phyloP scores from a whole-genome alignment of 1,140 invertebrate species.

The Tetramorium parvispinum region DNA sequence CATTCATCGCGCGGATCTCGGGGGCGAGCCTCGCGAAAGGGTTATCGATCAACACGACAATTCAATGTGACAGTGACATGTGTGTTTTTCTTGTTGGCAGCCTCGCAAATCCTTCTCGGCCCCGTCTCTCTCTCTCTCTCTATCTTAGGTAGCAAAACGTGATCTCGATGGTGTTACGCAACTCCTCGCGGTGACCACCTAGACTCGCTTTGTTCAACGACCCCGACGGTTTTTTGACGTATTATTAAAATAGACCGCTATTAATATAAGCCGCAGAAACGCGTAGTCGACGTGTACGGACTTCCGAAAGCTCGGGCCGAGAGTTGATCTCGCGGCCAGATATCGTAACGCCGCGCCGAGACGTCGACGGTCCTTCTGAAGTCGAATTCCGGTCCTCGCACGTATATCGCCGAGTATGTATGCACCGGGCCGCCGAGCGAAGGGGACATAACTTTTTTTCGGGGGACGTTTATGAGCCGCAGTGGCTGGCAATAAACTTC shows the following conservation, averaged over 20 bases:
- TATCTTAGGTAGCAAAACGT: not conserved
- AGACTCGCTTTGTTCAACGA: constrained; percentile 4
- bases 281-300: not conserved
- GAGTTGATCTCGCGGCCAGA: not conserved
- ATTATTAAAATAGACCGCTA: constrained; percentile 50
- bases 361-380: too few species aligned
- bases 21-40: not conserved
- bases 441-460: not conserved
- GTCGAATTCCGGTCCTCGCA: too few species aligned
- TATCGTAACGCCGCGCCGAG: too few species aligned
- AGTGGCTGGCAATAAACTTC: constrained; percentile 26
- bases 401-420: too few species aligned
- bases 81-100: not conserved
- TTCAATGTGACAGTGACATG: not conserved
- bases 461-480: constrained; percentile 9
- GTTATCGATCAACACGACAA: not conserved
- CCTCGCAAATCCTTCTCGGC: not conserved
- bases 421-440: too few species aligned
- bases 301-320: not conserved
- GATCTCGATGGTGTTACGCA: constrained; percentile 14
- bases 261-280: constrained; percentile 30
- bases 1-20: not conserved
- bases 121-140: not conserved
- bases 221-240: constrained; percentile 10
- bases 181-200: not conserved